phyloP scores from a whole-genome alignment of 2,797 vertebrate genomes.

The Calcarius lapponicus region DNA sequence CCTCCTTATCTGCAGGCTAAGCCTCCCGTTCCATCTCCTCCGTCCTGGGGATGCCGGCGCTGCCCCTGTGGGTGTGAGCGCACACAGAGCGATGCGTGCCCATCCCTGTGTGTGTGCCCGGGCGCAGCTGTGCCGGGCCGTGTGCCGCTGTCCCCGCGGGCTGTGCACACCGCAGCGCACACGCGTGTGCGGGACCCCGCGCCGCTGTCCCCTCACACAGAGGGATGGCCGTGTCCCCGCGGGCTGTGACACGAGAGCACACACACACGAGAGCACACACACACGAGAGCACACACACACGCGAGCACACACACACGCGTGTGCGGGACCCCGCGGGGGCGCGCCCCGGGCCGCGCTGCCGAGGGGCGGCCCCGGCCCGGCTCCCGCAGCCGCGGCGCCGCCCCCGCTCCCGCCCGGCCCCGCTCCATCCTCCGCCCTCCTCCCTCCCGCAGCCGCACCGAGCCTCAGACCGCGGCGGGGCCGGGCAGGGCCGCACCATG shows the following conservation, averaged over 20 bases:
- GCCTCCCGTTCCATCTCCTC: too few species aligned
- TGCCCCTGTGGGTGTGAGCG: not conserved
- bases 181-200: too few species aligned
- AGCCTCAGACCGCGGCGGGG: constrained; percentile 65
- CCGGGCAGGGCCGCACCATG: constrained; percentile 76
- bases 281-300: too few species aligned
- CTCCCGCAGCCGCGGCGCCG: constrained; percentile 44
- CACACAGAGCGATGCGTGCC: rapidly evolving
- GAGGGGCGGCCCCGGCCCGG: constrained; percentile 58
- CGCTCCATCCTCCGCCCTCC: constrained; percentile 73
- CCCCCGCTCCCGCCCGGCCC: constrained; percentile 63
- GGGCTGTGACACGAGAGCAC: too few species aligned
- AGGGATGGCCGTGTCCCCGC: too few species aligned
- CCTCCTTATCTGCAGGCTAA: not conserved
- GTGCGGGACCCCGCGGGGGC: not conserved
- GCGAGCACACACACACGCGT: too few species aligned
- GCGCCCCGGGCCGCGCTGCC: not conserved
- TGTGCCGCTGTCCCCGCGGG: not conserved
- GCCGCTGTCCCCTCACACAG: too few species aligned
- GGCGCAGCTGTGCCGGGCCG: not conserved
- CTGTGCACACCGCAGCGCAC: too few species aligned
- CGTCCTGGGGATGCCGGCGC: too few species aligned
- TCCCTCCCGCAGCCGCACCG: constrained; percentile 70
- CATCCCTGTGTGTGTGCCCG: rapidly evolving
- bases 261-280: too few species aligned